These are phyloP conservation scores for Aspidiotus destructor DNA, from an alignment of 2,888 invertebrate species.

Conservation along the genomic window DNA sequence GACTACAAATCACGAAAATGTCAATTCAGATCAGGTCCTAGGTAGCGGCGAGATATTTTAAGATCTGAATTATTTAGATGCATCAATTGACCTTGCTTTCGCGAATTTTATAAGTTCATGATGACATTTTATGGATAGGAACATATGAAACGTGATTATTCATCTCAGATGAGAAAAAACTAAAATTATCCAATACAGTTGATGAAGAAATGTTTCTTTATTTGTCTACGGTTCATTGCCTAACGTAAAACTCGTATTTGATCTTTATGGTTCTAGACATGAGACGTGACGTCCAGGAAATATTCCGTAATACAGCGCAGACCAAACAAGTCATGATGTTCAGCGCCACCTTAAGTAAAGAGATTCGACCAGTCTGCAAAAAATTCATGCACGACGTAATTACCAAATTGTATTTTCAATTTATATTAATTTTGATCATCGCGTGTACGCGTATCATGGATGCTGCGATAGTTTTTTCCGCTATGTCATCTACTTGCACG, in stretches of 20 bases:
- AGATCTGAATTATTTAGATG: no score
- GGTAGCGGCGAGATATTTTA: no score
- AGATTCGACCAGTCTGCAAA: slow-evolving; percentile 98
- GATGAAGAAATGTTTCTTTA: not conserved
- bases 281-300: slow-evolving; percentile 99
- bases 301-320: slow-evolving; percentile 96
- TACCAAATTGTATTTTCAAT: slow-evolving; percentile 37
- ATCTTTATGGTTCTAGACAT: slow-evolving; percentile 65
- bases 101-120: not conserved
- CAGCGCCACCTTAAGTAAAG: slow-evolving; percentile 98
- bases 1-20: no score
- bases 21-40: no score
- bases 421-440: no score
- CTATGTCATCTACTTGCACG: no score
- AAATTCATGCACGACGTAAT: slow-evolving; percentile 99
- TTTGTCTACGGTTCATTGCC: no score
- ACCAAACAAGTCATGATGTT: slow-evolving; percentile 99
- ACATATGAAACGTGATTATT: slow-evolving; percentile 1
- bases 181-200: not conserved
- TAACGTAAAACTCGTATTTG: no score
- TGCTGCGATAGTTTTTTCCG: no score
- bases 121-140: not conserved
- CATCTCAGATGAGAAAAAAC: not conserved
- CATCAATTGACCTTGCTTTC: no score
- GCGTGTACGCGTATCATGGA: no score